Conservation (phyloP, 92 coral and sea anemone genomes). For the Parazoanthus swiftii region DNA sequence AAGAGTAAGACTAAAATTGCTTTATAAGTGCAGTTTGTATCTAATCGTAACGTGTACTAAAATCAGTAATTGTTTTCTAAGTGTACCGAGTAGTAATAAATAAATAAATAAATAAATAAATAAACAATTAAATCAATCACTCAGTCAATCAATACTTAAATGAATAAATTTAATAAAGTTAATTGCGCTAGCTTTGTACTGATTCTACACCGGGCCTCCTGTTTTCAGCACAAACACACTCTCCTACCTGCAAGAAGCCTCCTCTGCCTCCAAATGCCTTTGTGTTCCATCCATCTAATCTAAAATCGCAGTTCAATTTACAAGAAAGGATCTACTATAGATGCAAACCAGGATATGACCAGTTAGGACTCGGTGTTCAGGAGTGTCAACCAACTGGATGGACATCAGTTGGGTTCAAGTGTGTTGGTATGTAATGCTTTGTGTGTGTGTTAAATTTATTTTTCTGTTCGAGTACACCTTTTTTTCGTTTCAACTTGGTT, state of each 20-base stretch:
- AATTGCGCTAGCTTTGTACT: too few relatives aligned
- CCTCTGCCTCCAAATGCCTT: constrained; percentile 3
- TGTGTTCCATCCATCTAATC: background rate
- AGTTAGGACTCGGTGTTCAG: constrained; percentile 5
- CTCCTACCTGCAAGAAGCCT: constrained; percentile 8
- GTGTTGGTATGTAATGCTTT: background rate
- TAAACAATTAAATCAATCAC: too few relatives aligned
- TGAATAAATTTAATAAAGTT: too few relatives aligned
- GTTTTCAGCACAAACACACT: background rate
- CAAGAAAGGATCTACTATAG: constrained; percentile 15
- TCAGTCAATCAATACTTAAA: too few relatives aligned
- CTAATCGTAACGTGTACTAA: too few relatives aligned
- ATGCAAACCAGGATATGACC: background rate
- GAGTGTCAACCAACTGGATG: constrained; percentile 6
- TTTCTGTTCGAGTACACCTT: background rate
- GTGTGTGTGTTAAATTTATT: background rate
- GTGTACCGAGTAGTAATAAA: too few relatives aligned
- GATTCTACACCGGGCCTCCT: background rate
- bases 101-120: too few relatives aligned
- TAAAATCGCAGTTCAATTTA: background rate
- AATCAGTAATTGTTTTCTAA: too few relatives aligned
- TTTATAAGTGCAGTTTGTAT: too few relatives aligned
- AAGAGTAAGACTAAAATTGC: too few relatives aligned
- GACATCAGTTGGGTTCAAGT: constrained; percentile 5
- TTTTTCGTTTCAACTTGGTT: too few relatives aligned